Evolutionary conservation across 2,113 vertebrate species (phyloP), one percentile per base, ranked within the genome.

Genomic region (Thamnophis sirtalis): DNA sequence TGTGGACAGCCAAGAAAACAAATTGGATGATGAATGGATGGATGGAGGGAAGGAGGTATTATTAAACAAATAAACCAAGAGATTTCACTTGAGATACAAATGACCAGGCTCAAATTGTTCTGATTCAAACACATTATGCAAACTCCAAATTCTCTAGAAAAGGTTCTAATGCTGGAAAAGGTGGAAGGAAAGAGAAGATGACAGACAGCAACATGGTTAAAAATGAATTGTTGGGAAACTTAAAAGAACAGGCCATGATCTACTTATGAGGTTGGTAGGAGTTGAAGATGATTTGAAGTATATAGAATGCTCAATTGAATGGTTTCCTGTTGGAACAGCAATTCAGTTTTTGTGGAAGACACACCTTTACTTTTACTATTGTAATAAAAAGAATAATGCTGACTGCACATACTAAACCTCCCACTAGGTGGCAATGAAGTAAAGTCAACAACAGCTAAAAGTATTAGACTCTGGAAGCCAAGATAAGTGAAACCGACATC

Each of bases 371-470:
- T 19, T 80, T 80, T 87, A 54, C 73, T 8, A 3, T 87, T 54
- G 54, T 13, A 7, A 26, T 17, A 86, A 13, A 53, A 63, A 1
- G 33, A 38, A 49, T 2, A 22, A 22, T 9, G 0, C 26, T 4
- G 4, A 17, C 26, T 13, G 0, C 60, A 87, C 54, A n/a, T 92
- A 90, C 2, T 5, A 19, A 80, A 6, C 0, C n/a, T 19, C 22
- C 94, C 96, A 93, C 95, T 38, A 91, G 96, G 13, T 96, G 96
- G 96, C 94, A 7, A 22, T 53, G 22, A n/a, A 92, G 87, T 43
- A 60, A 54, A 28, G 50, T 50, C 24, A 43, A 56, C 9, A 43
- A 68, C 15, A 11, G 5, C 17, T 11, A 8, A 51, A 3, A 58
- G 3, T 48, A 68, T 9, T 60, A 33, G 22, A 24, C 48, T 86